A percentile compares a stretch with the other conserved stretches of the same genome.
Conservation (phyloP, 2,888 invertebrate species). For the Congeria kusceri region DNA sequence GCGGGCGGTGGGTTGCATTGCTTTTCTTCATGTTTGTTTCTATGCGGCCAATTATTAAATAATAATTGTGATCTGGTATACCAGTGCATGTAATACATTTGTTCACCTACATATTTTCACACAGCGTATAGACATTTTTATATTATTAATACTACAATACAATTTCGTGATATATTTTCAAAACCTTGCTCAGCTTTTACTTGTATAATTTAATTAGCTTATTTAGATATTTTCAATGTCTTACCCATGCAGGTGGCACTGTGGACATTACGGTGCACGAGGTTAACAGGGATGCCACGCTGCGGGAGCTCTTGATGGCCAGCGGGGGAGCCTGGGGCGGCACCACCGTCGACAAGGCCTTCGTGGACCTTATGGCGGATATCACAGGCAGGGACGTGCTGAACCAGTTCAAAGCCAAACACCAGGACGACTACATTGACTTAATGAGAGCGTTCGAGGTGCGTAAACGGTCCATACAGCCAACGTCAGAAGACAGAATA, state of each 20-base stretch:
- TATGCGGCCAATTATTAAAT: too few relatives aligned
- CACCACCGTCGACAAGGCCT: constrained; percentile 37
- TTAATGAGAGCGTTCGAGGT: constrained; percentile 52
- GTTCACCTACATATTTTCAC: too few relatives aligned
- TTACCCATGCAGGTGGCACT: constrained; percentile 32
- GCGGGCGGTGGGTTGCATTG: constrained; percentile 30
- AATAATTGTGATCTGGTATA: too few relatives aligned
- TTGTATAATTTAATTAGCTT: too few relatives aligned
- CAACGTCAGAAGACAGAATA: constrained; percentile 24
- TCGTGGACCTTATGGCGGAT: constrained; percentile 16
- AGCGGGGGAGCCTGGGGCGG: constrained; percentile 54
- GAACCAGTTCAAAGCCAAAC: constrained; percentile 30
- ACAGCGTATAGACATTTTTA: too few relatives aligned
- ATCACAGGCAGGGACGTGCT: constrained; percentile 14
- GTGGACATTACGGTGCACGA: constrained; percentile 53
- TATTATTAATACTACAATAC: too few relatives aligned
- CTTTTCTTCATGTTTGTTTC: too few relatives aligned
- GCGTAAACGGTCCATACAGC: constrained; percentile 44
- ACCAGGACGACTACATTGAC: constrained; percentile 40
- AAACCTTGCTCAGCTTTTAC: too few relatives aligned
- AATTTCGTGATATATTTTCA: too few relatives aligned
- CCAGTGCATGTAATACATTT: too few relatives aligned
- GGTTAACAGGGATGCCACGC: constrained; percentile 20
- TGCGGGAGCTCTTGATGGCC: constrained; percentile 38
- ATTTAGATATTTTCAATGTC: too few relatives aligned